These are phyloP conservation scores for Drosophila infuscata DNA, from an alignment of 2,888 invertebrate species.

Conservation along the genomic window DNA sequence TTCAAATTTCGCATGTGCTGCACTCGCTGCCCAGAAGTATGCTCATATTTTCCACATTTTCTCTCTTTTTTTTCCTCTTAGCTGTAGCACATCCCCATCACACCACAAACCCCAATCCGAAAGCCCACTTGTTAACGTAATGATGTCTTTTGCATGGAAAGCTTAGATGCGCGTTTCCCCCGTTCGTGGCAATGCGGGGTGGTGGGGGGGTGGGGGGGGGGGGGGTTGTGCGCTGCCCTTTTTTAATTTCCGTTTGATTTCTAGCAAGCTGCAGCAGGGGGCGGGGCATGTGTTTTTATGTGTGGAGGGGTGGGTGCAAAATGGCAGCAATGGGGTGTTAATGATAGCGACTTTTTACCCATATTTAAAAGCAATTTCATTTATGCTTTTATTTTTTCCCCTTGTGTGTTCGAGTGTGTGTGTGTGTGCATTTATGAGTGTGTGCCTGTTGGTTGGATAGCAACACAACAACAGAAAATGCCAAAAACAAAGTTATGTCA, in stretches of 20 bases:
- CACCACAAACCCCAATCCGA: background rate
- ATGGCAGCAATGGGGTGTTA: conserved; percentile 38
- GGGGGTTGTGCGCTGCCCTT: conserved; percentile 26
- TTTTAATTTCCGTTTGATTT: conserved; percentile 76
- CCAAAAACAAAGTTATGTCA: conserved; percentile 69
- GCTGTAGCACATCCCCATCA: background rate
- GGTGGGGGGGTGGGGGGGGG: background rate
- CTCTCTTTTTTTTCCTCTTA: background rate
- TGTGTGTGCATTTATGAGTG: conserved; percentile 3
- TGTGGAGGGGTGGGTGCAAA: background rate
- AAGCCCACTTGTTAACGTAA: conserved; percentile 62
- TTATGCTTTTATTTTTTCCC: conserved; percentile 21
- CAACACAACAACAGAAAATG: conserved; percentile 55
- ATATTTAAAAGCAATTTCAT: conserved; percentile 70
- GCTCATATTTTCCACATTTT: conserved; percentile 47
- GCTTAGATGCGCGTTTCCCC: conserved; percentile 31
- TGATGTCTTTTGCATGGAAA: conserved; percentile 71
- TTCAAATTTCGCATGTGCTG: conserved; percentile 44
- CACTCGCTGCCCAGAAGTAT: conserved; percentile 20
- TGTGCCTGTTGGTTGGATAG: conserved; percentile 28
- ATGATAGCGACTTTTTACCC: conserved; percentile 55
- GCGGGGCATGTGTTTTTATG: background rate
- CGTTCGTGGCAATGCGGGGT: background rate
- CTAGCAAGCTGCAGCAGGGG: conserved; percentile 31
- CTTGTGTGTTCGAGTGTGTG: background rate